Evolutionary conservation across 2,113 vertebrate species (phyloP).

Genomic region (Candoia aspera): DNA sequence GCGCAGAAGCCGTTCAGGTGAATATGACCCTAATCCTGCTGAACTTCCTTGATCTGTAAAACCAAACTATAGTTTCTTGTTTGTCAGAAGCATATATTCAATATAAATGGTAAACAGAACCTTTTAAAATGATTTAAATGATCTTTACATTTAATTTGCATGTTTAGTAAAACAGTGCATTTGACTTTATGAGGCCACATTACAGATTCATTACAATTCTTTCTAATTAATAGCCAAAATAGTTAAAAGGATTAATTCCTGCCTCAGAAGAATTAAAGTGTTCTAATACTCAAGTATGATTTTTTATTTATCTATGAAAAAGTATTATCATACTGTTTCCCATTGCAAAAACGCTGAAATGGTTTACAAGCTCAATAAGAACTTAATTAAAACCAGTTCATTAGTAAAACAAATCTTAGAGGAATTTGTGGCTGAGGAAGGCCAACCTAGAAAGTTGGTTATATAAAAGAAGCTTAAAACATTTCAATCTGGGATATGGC

Average conservation of each 20-base stretch:
- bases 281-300: neutral
- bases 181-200: neutral
- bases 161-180: neutral
- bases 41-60: neutral
- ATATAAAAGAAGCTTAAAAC: neutral
- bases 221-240: neutral
- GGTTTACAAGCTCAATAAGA: neutral
- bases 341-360: neutral
- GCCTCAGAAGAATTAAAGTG: neutral
- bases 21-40: neutral
- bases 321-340: neutral
- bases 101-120: neutral
- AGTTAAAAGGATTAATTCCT: neutral
- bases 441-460: neutral
- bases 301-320: neutral
- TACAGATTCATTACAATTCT: neutral
- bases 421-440: neutral
- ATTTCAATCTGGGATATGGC: neutral
- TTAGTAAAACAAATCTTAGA: neutral
- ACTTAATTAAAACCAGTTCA: neutral
- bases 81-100: neutral
- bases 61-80: neutral
- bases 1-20: constrained; percentile 81
- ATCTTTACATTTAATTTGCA: neutral
- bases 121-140: neutral